Evolutionary conservation across 2,888 invertebrate genomes (phyloP), one percentile per base, ranked within the genome.

Genomic region (Brenthis daphne): DNA sequence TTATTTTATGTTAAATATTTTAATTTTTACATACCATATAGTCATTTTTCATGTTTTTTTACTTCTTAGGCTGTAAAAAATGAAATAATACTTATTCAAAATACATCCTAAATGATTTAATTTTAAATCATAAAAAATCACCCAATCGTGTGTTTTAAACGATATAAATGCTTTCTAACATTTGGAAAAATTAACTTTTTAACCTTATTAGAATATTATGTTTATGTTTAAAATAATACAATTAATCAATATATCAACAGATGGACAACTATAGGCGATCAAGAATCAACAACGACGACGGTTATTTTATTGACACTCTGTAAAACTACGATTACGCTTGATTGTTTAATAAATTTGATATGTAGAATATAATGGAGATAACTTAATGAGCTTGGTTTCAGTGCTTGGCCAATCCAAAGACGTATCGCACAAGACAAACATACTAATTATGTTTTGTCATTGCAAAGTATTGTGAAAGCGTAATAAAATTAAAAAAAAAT

Each of bases 231-330:
- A 20, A 20, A 20, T 20, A 20, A 20, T 20, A 29, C 29, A 6
- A 6, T 5, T 14, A 0, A n/a, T 6, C 54, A 13, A 13, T 64
- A 64, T 58, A 54, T 50, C 75, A 74, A 5, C 84, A 92, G 92
- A 86, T 92, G 89, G 90, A 91, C 60, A 90, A 84, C 81, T 88
- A 89, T 84, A 86, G 91, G 77, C 88, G 90, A 73, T 86, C 88
- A 69, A 87, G 88, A 75, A 84, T 83, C 67, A 85, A 79, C 74
- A 78, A 80, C 67, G 90, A 91, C 53, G 90, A 91, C 43, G 85
- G 85, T 43, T 87, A 85, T 72, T 84, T 83, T 75, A 77, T 84
- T 67, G 90, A 90, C 71, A 83, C 80, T 73, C 74, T 88, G 82
- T 91, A 91, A 85, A 85, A 16, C 69, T 57, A 68, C 53, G 20